Evolutionary conservation across 2,888 invertebrate species (phyloP), one percentile per base, ranked within the genome.

Genomic region (Chirona hameri): DNA sequence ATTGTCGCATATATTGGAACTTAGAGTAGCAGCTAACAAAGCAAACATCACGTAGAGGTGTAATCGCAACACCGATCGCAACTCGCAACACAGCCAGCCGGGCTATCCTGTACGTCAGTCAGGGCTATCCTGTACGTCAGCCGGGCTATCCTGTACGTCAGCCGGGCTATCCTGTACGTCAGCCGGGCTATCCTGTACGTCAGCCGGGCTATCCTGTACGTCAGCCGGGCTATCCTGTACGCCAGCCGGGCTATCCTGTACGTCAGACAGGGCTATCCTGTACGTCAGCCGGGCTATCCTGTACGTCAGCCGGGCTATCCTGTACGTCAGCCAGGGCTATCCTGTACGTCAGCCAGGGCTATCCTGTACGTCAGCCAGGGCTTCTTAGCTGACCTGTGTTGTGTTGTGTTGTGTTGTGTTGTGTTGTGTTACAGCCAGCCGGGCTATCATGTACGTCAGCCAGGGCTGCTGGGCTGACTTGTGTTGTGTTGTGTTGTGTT

Each of bases 221-320:
- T n/a, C n/a, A n/a, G n/a, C n/a, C n/a, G n/a, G n/a, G n/a, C n/a
- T n/a, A n/a, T n/a, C n/a, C n/a, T n/a, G n/a, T n/a, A n/a, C n/a
- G n/a, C n/a, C n/a, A n/a, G n/a, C n/a, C n/a, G 97, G 83, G 95
- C 97, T 86, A 92, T 99, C 83, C 90, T 99, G 27, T 99, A 99
- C 88, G 90, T 99, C 85, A 94, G 95, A 10, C 85, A 88, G 89
- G 96, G 96, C 31, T 95, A 95, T 88, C n/a, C n/a, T n/a, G n/a
- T n/a, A n/a, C n/a, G n/a, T n/a, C n/a, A n/a, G n/a, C n/a, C n/a
- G 97, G 83, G 95, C 97, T 86, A 92, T 99, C 83, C 90, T 99
- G 27, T 99, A 99, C 88, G 90, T 99, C 85, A 94, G 95, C 10
- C 85, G 96, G 95, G 94, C 94, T 0, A 97, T 98, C 88, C 94